Base-by-base conservation (phyloP, 1,140 invertebrate species). In the Drosophila subpulchrella region DNA sequence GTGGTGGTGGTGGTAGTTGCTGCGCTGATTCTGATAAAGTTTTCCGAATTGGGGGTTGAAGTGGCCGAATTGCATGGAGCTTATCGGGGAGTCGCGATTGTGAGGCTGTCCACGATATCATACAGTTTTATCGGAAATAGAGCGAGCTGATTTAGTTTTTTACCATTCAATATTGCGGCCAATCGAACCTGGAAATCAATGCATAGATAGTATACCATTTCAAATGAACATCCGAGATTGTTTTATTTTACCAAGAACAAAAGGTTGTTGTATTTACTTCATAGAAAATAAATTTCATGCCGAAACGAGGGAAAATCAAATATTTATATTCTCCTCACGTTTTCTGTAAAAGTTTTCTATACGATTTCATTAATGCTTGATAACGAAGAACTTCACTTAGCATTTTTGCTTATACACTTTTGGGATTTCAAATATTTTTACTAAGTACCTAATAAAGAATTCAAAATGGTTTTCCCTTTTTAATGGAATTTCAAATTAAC, bases 21-120 rank as follows among this genome's bases (percentile, higher is more conserved):
- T 68, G 65, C 38, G 38, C 47, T 48, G 60, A 36, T 66, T 66
- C 44, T 50, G 65, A 71, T 85, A 84, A 85, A 84, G 66, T 54
- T 77, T 83, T 68, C 20, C 39, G 30, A 44, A 57, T 75, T 56
- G 61, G 62, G 81, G 81, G 81, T 84, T 80, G 80, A 83, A 83
- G 44, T 57, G 77, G 10, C 13, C 55, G 53, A 65, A 54, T 39
- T 75, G 79, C 79, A 81, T 55, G 67, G 53, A 60, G 44, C 36
- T 56, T 71, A 48, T 71, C 61, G 60, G 38, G 60, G 46, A 67
- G 65, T 66, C 27, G 56, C 42, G 39, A 60, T 54, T 58, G 59
- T 24, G 15, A 62, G 13, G 10, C 57, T 38, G 32, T 39, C 12
- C 6, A 15, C 12, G 30, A 66, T 68, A 68, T 42, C 60, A 60